Conservation (phyloP, 2,113 vertebrate species). For the Melospiza georgiana region DNA sequence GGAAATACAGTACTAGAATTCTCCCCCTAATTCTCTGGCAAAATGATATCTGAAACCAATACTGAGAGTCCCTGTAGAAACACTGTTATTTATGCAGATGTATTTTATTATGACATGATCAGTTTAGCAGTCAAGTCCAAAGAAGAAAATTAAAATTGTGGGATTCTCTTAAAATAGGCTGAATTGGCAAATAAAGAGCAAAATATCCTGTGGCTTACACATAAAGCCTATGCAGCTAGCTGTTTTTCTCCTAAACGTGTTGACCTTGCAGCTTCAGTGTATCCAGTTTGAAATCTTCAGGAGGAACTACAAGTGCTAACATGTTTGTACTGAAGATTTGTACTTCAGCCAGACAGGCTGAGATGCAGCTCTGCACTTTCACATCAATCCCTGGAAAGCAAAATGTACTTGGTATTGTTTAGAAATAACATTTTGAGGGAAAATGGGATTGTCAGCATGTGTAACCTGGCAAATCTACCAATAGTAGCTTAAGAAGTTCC, state of each 20-base stretch:
- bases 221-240: conserved; percentile 5
- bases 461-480: not conserved
- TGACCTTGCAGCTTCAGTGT: conserved; percentile 12
- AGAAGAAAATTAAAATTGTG: not conserved
- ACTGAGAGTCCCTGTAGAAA: not conserved
- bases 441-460: not conserved
- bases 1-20: not conserved
- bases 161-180: not conserved
- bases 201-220: not conserved
- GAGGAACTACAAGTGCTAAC: conserved; percentile 20
- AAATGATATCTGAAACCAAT: not conserved
- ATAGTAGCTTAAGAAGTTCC: not conserved
- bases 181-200: conserved; percentile 12
- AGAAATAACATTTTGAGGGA: not conserved
- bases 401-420: not conserved
- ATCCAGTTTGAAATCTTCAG: conserved; percentile 6
- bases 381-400: not conserved
- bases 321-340: not conserved
- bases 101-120: conserved; percentile 8
- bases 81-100: conserved; percentile 11
- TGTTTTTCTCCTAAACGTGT: conserved; percentile 15
- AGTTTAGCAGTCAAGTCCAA: not conserved
- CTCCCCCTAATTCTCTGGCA: not conserved
- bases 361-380: not conserved
- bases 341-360: conserved; percentile 12